Base-by-base conservation (phyloP, 1,140 invertebrate species). In the Drosophila seguyi region DNA sequence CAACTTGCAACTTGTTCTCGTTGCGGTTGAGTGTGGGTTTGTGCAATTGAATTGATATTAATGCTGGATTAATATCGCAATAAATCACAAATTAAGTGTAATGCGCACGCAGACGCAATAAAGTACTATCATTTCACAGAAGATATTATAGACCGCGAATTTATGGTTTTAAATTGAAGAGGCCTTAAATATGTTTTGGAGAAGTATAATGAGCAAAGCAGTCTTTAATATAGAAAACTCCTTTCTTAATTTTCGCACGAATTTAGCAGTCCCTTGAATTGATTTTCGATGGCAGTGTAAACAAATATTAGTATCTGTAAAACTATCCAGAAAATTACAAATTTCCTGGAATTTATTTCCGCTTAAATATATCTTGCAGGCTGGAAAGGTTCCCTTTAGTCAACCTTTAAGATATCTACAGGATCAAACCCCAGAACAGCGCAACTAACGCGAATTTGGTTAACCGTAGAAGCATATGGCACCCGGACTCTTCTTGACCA, bases 21-120 rank as follows among this genome's bases (percentile, higher is more conserved):
- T 29, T 41, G 65, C 60, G 55, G 59, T 41, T 45, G 18, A 53
- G 52, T 63, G 73, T 81, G 85, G 68, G 65, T 67, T 68, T 58
- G 39, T 71, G 58, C 74, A 76, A 77, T 77, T 56, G 55, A 85
- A 90, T 90, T 90, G 75, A 90, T 74, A 90, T 90, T 81, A 81
- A 90, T 90, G 81, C 67, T 41, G 38, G 65, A 63, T 71, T 79
- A 57, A 90, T 71, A 81, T 65, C 66, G 69, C 81, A 74, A 90
- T 90, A 90, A 90, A 61, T 90, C 81, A 81, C 50, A 81, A 90
- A 87, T 86, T 75, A 86, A 75, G 50, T 58, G 66, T 29, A 38
- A 31, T 38, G 25, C 50, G 29, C 47, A 20, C 4, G 42, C 25
- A 38, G 41, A 74, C 7, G 27, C 25, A 48, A 42, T 27, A 47